Conservation (phyloP, 1,140 invertebrate genomes). For the Coptotermes formosanus region DNA sequence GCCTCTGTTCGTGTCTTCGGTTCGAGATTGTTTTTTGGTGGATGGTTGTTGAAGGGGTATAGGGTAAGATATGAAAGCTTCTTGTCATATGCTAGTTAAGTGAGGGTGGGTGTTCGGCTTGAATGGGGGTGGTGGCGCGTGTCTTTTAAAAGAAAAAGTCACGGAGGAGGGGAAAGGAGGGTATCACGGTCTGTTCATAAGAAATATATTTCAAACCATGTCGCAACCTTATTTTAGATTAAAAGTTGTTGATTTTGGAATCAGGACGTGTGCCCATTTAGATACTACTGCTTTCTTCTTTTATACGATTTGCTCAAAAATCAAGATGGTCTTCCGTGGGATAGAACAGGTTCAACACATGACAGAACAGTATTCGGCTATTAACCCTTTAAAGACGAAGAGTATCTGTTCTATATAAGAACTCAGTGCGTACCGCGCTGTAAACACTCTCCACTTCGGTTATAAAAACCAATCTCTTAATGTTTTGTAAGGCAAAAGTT, state of each 20-base stretch:
- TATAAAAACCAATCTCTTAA: too few relatives aligned
- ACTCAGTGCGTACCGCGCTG: too few relatives aligned
- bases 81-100: conserved; percentile 7
- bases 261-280: background rate
- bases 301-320: background rate
- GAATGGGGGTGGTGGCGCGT: conserved; percentile 7
- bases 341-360: background rate
- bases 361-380: too few relatives aligned
- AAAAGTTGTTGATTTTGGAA: background rate
- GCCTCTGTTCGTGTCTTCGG: background rate
- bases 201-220: background rate
- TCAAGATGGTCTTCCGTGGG: background rate
- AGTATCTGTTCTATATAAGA: too few relatives aligned
- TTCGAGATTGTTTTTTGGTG: conserved; percentile 2
- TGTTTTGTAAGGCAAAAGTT: too few relatives aligned
- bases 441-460: too few relatives aligned
- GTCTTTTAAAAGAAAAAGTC: background rate
- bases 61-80: conserved; percentile 6
- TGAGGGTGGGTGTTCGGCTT: background rate
- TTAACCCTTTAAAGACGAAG: too few relatives aligned
- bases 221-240: background rate
- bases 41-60: conserved; percentile 7
- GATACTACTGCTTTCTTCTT: background rate
- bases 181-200: background rate
- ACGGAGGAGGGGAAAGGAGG: background rate